Conservation (phyloP, 2,797 vertebrate genomes). For the Artibeus lituratus region DNA sequence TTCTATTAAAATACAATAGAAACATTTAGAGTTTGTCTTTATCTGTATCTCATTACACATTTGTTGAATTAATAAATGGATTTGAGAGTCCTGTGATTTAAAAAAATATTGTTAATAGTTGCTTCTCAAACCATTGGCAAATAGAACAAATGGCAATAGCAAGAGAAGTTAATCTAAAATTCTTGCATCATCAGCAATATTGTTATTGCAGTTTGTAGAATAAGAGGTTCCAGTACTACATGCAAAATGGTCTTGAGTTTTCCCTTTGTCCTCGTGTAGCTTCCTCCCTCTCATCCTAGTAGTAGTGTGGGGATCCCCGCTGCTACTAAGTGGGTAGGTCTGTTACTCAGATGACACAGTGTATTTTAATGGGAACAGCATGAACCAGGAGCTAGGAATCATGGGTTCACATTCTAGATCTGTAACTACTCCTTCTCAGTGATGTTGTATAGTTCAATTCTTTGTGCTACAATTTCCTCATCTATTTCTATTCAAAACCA, state of each 20-base stretch:
- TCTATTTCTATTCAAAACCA: neutral
- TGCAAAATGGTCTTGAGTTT: neutral
- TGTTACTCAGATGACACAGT: neutral
- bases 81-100: neutral
- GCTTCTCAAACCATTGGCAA: neutral
- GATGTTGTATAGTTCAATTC: neutral
- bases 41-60: neutral
- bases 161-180: conserved; percentile 29
- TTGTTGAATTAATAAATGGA: neutral
- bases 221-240: neutral
- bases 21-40: neutral
- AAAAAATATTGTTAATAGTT: neutral
- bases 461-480: neutral
- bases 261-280: neutral
- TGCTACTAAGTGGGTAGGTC: neutral
- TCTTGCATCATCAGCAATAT: neutral
- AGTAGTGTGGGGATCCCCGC: neutral
- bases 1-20: neutral
- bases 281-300: neutral
- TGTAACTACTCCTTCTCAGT: neutral
- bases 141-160: neutral
- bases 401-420: neutral
- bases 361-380: neutral
- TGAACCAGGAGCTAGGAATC: neutral
- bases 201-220: neutral